phyloP scores from a whole-genome alignment of 2,113 vertebrate genomes.

The Periophthalmus modestus region DNA sequence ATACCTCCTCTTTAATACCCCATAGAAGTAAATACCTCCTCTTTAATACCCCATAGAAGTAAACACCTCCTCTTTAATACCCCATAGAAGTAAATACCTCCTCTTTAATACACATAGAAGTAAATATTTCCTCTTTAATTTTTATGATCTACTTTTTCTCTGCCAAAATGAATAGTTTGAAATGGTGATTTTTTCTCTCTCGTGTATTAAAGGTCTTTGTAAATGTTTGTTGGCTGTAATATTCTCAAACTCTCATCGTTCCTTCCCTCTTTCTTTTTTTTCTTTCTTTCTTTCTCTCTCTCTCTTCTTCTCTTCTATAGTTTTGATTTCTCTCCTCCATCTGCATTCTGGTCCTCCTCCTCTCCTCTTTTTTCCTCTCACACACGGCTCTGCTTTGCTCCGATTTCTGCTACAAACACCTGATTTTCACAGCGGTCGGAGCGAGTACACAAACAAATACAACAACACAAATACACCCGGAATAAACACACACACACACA shows the following conservation, averaged over 20 bases:
- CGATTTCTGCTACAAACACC: not conserved
- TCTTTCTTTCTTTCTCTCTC: not conserved
- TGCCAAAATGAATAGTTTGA: too few species aligned
- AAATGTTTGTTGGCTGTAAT: not conserved
- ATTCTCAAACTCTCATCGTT: not conserved
- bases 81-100: too few species aligned
- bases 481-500: slow-evolving; percentile 21
- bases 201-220: too few species aligned
- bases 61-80: too few species aligned
- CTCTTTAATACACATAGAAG: too few species aligned
- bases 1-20: too few species aligned
- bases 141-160: too few species aligned
- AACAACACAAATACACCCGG: slow-evolving; percentile 16
- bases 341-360: not conserved
- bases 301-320: not conserved
- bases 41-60: too few species aligned
- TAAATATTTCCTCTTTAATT: too few species aligned
- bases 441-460: slow-evolving; percentile 20
- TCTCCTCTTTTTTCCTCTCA: not conserved
- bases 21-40: too few species aligned
- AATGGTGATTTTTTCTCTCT: too few species aligned
- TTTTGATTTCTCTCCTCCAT: not conserved
- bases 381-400: not conserved
- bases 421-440: too few species aligned
- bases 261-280: not conserved